A percentile compares a stretch with the other conserved stretches of the same genome.
These are phyloP conservation scores for Arge pagana DNA, from an alignment of 2,888 invertebrate genomes.

Conservation along the genomic window DNA sequence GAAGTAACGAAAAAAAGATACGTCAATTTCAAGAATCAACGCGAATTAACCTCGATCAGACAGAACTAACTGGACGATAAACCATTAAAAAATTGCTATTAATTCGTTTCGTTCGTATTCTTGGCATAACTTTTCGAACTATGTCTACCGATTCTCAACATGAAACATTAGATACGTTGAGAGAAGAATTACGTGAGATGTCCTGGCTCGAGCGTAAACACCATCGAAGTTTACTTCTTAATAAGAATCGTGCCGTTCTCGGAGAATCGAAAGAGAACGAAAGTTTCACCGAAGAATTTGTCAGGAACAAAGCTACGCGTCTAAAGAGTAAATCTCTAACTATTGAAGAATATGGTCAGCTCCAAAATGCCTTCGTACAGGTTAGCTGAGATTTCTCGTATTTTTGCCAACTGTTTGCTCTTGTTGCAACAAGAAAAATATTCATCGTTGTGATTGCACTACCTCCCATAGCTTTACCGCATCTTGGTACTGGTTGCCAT, in stretches of 20 bases:
- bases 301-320: slow-evolving; percentile 35
- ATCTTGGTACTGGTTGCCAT: too few relatives aligned
- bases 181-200: slow-evolving; percentile 39
- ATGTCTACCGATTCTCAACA: too few relatives aligned
- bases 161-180: slow-evolving; percentile 31
- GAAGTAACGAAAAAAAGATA: too few relatives aligned
- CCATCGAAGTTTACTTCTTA: slow-evolving; percentile 35
- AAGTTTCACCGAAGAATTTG: slow-evolving; percentile 34
- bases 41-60: too few relatives aligned
- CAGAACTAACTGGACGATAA: too few relatives aligned
- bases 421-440: background rate
- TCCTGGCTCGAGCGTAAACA: slow-evolving; percentile 37
- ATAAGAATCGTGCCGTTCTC: slow-evolving; percentile 41
- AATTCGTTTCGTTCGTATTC: too few relatives aligned
- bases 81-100: too few relatives aligned
- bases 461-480: too few relatives aligned
- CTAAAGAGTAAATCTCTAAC: slow-evolving; percentile 42
- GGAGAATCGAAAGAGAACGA: slow-evolving; percentile 33
- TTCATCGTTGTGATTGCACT: slow-evolving; percentile 4
- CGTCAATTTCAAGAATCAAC: too few relatives aligned
- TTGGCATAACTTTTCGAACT: too few relatives aligned
- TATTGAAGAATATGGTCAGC: slow-evolving; percentile 40
- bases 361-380: slow-evolving; percentile 51
- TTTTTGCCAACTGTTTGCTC: background rate
- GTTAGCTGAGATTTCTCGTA: slow-evolving; percentile 32